Evolutionary conservation across 2,888 invertebrate species (phyloP).

Genomic region (Taenaris catops): DNA sequence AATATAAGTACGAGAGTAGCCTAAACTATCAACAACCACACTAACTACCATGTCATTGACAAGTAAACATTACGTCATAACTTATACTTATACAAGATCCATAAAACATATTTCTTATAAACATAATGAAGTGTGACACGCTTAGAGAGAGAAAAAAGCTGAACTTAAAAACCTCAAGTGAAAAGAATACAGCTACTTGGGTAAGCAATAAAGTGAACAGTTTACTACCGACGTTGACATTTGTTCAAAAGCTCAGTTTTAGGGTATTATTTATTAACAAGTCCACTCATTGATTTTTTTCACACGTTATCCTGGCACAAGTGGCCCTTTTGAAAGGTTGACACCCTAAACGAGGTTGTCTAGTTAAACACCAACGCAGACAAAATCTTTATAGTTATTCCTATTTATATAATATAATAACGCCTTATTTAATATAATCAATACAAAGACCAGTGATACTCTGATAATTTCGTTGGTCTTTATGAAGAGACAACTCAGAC

Average conservation of each 20-base stretch:
- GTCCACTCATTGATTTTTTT: constrained; percentile 38
- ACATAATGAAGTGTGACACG: constrained; percentile 26
- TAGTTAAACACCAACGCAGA: constrained; percentile 16
- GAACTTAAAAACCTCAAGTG: constrained; percentile 35
- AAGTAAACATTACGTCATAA: too few relatives aligned
- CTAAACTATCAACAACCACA: too few relatives aligned
- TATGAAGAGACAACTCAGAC: too few relatives aligned
- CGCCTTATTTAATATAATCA: too few relatives aligned
- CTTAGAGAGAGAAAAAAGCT: constrained; percentile 23
- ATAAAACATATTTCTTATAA: constrained; percentile 19
- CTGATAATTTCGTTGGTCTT: too few relatives aligned
- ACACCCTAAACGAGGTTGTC: constrained; percentile 20
- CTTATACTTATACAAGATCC: too few relatives aligned
- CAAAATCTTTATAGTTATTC: too few relatives aligned
- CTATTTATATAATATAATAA: too few relatives aligned
- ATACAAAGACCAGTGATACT: too few relatives aligned
- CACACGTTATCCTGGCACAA: constrained; percentile 52
- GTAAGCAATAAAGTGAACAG: constrained; percentile 62
- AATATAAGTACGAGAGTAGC: too few relatives aligned
- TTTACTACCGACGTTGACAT: constrained; percentile 64
- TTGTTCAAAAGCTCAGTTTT: constrained; percentile 41
- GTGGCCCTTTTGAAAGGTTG: constrained; percentile 46
- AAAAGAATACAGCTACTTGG: constrained; percentile 45
- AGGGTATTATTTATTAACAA: constrained; percentile 55
- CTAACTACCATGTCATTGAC: too few relatives aligned